These are phyloP conservation scores for Trichogramma dendrolimi DNA, from an alignment of 2,888 invertebrate genomes.

Conservation along the genomic window DNA sequence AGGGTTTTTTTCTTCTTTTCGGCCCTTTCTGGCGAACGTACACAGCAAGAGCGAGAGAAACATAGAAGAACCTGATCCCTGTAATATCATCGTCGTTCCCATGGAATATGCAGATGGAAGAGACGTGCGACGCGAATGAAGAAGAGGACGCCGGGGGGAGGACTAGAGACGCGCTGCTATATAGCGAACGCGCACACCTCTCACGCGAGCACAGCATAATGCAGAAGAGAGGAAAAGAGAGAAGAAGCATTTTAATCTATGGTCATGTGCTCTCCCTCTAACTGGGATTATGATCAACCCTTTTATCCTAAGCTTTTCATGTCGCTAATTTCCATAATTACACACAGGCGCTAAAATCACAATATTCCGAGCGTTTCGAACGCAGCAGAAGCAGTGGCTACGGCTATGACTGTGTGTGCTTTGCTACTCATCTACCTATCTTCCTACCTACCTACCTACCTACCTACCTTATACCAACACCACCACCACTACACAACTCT, in stretches of 20 bases:
- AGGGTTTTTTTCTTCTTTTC: slow-evolving; percentile 14
- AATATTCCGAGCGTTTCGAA: slow-evolving; percentile 44
- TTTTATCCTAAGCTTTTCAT: slow-evolving; percentile 54
- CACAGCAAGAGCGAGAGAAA: not conserved
- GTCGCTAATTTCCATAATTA: slow-evolving; percentile 54
- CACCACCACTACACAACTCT: too few species aligned
- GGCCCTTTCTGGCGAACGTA: slow-evolving; percentile 21
- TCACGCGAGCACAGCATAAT: not conserved
- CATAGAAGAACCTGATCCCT: slow-evolving; percentile 40
- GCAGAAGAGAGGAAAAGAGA: slow-evolving; percentile 15
- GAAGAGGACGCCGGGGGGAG: slow-evolving; percentile 33
- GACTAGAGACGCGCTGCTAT: slow-evolving; percentile 22
- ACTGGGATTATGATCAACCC: slow-evolving; percentile 53
- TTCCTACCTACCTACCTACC: slow-evolving; percentile 28
- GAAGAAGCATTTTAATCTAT: slow-evolving; percentile 52
- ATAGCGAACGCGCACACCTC: slow-evolving; percentile 27
- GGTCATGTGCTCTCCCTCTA: slow-evolving; percentile 36
- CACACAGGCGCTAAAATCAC: slow-evolving; percentile 53
- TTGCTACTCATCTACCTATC: too few species aligned
- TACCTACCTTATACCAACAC: not conserved
- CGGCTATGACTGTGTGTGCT: too few species aligned
- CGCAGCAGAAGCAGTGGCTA: too few species aligned
- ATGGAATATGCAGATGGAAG: slow-evolving; percentile 36
- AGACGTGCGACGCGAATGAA: slow-evolving; percentile 26
- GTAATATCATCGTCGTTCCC: slow-evolving; percentile 42